Conservation (phyloP, 2,797 vertebrate species). For the Hoplostethus atlanticus region DNA sequence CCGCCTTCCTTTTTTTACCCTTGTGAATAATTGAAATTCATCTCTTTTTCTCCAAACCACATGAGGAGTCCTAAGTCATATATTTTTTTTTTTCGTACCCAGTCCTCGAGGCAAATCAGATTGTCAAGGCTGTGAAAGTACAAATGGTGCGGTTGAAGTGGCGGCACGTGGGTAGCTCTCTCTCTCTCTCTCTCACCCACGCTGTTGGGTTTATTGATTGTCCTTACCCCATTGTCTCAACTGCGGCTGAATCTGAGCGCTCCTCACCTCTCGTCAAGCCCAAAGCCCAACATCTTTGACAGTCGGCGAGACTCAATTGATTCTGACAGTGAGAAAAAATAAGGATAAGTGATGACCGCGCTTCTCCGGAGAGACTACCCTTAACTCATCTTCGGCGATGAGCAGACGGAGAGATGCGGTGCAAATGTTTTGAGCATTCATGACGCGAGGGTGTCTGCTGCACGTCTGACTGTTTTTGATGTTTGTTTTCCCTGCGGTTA, state of each 20-base stretch:
- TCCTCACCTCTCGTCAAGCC: constrained; percentile 35
- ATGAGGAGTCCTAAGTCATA: constrained; percentile 59
- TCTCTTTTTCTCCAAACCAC: constrained; percentile 53
- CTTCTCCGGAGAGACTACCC: constrained; percentile 16
- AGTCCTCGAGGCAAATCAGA: constrained; percentile 69
- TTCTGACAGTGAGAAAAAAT: constrained; percentile 36
- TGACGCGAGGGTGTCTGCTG: constrained; percentile 29
- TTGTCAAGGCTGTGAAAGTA: constrained; percentile 66
- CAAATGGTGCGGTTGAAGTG: constrained; percentile 68
- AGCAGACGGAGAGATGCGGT: constrained; percentile 1
- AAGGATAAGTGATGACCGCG: constrained; percentile 37
- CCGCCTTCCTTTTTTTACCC: constrained; percentile 59
- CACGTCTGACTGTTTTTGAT: constrained; percentile 50
- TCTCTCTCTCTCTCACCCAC: not conserved
- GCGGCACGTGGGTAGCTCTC: constrained; percentile 26
- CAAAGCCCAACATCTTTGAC: constrained; percentile 37
- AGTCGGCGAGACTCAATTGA: constrained; percentile 38
- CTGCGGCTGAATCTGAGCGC: constrained; percentile 42
- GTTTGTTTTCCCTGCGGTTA: constrained; percentile 73
- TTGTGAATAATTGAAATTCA: constrained; percentile 78
- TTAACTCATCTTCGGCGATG: constrained; percentile 30
- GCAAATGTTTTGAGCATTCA: constrained; percentile 25
- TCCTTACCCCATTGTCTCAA: constrained; percentile 43
- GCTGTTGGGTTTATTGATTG: constrained; percentile 47
- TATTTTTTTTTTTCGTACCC: constrained; percentile 52